Evolutionary conservation across 2,113 vertebrate genomes (phyloP), one percentile per base, ranked within the genome.

Genomic region (Vulpes vulpes): DNA sequence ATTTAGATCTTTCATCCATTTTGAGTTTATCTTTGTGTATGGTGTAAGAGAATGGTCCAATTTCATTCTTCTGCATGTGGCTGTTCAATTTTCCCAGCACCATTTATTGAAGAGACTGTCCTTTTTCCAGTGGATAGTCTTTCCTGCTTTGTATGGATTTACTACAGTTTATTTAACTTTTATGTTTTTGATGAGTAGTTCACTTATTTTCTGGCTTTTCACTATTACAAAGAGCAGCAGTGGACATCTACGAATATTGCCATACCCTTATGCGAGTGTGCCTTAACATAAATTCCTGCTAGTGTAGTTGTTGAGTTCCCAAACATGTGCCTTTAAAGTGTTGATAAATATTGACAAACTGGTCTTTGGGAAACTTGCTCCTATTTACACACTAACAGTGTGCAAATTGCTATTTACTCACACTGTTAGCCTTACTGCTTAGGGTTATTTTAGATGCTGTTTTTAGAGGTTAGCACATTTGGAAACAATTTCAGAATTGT

Each of bases 401-500:
- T 27, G 73, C 22, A 82, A 62, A 90, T 90, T 82, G 38, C 57
- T 32, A 62, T 94, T 78, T 97, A 55, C 49, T 95, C 69, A 83
- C 51, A 92, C n/a, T 30, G 32, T 90, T 74, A 62, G 43, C 43
- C 19, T 49, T 57, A 27, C 57, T 74, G 51, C 38, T 84, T 96
- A 65, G 64, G 17, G 32, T 69, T 15, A 30, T 62, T 87, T 93
- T 80, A 53, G 84, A 51, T 88, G 69, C 11, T 89, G 73, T 69
- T 95, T 95, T 89, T 55, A 64, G 69, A 96, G 74, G 53, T 86
- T 5, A 94, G 15, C 6, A n/a, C 30, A 80, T 73, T 94, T 92
- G 43, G 38, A 96, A 96, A 90, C 82, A 69, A 19, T 91, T 93
- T 96, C 51, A 80, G 60, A 94, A 88, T 30, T 91, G 57, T 64